These are phyloP conservation scores for Stigmatopora argus DNA, from an alignment of 2,113 vertebrate genomes.

Conservation along the genomic window DNA sequence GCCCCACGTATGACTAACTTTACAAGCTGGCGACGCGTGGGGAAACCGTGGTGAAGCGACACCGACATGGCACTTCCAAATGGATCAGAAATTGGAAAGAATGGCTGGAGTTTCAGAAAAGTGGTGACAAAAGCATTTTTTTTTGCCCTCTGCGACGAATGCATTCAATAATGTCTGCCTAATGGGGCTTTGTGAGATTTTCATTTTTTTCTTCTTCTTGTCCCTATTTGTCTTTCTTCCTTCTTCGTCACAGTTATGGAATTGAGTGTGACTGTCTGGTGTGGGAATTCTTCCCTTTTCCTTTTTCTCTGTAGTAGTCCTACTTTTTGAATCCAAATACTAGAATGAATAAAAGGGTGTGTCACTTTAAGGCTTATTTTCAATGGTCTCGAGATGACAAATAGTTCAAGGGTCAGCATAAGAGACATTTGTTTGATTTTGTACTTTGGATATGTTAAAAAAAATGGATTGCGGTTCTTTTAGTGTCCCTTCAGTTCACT, in stretches of 20 bases:
- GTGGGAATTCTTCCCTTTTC: slow-evolving; percentile 13
- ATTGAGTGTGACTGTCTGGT: slow-evolving; percentile 26
- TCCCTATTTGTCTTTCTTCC: slow-evolving; percentile 49
- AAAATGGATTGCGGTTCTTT: too few relatives aligned
- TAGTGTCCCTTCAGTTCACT: too few relatives aligned
- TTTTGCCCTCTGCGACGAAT: slow-evolving; percentile 54
- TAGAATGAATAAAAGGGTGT: neutral
- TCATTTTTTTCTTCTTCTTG: slow-evolving; percentile 27
- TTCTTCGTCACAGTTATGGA: slow-evolving; percentile 23
- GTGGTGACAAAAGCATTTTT: slow-evolving; percentile 25
- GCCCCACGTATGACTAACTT: slow-evolving; percentile 21
- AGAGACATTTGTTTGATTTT: neutral
- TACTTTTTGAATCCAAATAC: neutral
- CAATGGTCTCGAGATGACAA: neutral
- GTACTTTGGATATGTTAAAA: too few relatives aligned
- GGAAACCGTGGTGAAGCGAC: slow-evolving; percentile 36
- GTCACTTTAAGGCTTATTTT: neutral
- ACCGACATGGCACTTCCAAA: slow-evolving; percentile 36
- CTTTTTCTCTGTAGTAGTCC: slow-evolving; percentile 4
- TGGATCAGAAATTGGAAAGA: slow-evolving; percentile 38
- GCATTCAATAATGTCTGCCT: slow-evolving; percentile 47
- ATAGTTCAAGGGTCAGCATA: neutral
- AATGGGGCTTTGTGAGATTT: slow-evolving; percentile 53
- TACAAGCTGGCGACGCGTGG: slow-evolving; percentile 37
- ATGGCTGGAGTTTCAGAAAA: slow-evolving; percentile 41